Conservation (phyloP, 2,113 vertebrate genomes). For the Gasterosteus nipponicus region DNA sequence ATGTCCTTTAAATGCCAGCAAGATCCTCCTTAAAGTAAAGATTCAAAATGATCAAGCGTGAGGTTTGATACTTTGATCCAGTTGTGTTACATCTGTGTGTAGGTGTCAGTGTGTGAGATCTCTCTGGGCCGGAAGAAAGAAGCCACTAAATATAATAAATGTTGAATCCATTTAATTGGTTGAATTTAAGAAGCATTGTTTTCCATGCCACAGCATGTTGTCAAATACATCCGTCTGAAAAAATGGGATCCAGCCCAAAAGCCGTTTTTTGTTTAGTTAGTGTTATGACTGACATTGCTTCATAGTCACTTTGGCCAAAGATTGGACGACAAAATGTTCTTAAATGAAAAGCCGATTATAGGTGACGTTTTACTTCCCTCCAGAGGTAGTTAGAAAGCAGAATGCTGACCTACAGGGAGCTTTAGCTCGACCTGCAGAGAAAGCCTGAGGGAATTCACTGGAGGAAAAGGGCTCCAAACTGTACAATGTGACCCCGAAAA, state of each 20-base stretch:
- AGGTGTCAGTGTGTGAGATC: conserved; percentile 28
- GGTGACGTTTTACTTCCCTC: conserved; percentile 21
- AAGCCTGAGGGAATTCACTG: conserved; percentile 11
- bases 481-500: neutral
- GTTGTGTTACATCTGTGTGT: conserved; percentile 54
- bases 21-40: conserved; percentile 58
- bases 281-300: neutral
- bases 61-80: conserved; percentile 50
- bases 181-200: neutral
- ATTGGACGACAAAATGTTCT: neutral
- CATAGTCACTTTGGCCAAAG: neutral
- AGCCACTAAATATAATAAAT: neutral
- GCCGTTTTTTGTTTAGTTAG: neutral
- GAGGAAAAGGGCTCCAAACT: conserved; percentile 13
- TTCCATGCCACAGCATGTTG: neutral
- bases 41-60: conserved; percentile 64
- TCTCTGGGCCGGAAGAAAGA: conserved; percentile 24
- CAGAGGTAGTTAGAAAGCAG: conserved; percentile 4
- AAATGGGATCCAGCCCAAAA: neutral
- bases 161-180: neutral
- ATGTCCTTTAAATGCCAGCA: conserved; percentile 58
- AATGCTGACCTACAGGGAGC: conserved; percentile 23
- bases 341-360: neutral
- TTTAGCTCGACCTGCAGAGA: conserved; percentile 6
- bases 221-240: neutral